Evolutionary conservation across 2,888 invertebrate species (phyloP), one percentile per base, ranked within the genome.

Genomic region (Strigamia crassipes): DNA sequence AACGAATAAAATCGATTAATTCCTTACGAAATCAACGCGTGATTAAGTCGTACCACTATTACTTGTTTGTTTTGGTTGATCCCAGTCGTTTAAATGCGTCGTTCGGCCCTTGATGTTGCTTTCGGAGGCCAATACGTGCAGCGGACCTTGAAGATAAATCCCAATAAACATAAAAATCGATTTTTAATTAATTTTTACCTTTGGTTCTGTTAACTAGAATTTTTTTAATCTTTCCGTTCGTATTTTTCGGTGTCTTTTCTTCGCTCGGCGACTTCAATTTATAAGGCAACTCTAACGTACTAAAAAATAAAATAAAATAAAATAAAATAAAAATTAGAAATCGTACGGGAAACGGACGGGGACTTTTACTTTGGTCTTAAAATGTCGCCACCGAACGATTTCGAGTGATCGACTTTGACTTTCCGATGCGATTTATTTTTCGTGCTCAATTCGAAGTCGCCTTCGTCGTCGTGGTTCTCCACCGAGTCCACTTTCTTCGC

Each of bases 281-380:
- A 85, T 88, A 88, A 5, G 88, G 88, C 81, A 88, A 85, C 83
- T 88, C 88, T 46, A 87, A 84, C 10, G 86, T 84, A 79, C 86
- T 81, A 12, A 10, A 13, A 13, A 46, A 80, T 21, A 80, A 42
- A 51, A 23, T 42, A 10, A 27, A 21, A 80, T 23, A 10, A 66
- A 61, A 81, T 15, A 1, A 21, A 51, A 51, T 21, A 4, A 1
- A 0, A 38, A 38, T 38, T 6, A 38, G 6, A 38, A 38, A 66
- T 18, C 15, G 9, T 51, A 8, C n/a, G 46, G 51, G 10, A 81
- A 6, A 9, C 5, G 5, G 66, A 4, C 10, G 10, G 10, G 13
- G 13, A 56, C 23, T 56, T 61, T n/a, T n/a, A 80, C 80, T 31
- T 81, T 21, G 81, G 81, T 66, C 42, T 61, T 38, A 81, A 61